These are phyloP conservation scores for Stenurella melanura DNA, from an alignment of 2,888 invertebrate species.

Conservation along the genomic window DNA sequence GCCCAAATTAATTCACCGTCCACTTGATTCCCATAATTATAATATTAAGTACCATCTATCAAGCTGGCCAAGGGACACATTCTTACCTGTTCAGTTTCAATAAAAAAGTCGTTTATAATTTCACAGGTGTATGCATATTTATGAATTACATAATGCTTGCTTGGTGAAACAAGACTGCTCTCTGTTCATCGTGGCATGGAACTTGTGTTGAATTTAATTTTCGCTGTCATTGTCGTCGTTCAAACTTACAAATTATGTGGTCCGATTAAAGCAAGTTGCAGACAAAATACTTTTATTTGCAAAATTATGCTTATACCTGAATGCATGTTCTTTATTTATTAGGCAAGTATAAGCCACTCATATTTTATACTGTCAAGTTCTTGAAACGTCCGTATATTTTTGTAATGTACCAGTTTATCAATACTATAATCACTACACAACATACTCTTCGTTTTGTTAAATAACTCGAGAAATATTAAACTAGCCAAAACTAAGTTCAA, in stretches of 20 bases:
- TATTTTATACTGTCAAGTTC: not conserved
- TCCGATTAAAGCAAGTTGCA: slow-evolving; percentile 20
- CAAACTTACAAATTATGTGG: slow-evolving; percentile 32
- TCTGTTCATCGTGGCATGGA: slow-evolving; percentile 36
- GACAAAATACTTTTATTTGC: slow-evolving; percentile 36
- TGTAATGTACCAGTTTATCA: too few relatives aligned
- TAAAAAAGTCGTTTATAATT: slow-evolving; percentile 52
- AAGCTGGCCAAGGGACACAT: slow-evolving; percentile 9
- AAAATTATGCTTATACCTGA: slow-evolving; percentile 15
- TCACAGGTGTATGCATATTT: slow-evolving; percentile 55
- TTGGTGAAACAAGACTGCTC: slow-evolving; percentile 34
- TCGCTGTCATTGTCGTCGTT: slow-evolving; percentile 30
- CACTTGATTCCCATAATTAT: slow-evolving; percentile 27
- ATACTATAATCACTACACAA: too few relatives aligned
- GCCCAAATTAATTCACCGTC: slow-evolving; percentile 13
- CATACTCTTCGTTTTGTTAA: too few relatives aligned
- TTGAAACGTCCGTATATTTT: not conserved
- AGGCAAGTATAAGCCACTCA: not conserved
- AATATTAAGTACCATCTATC: slow-evolving; percentile 36
- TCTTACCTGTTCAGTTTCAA: not conserved
- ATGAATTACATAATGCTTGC: slow-evolving; percentile 45
- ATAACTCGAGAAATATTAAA: too few relatives aligned
- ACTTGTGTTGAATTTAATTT: slow-evolving; percentile 39
- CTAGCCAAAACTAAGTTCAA: too few relatives aligned
- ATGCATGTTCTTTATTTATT: not conserved